A percentile compares a stretch with the other conserved stretches of the same genome.
Evolutionary conservation across 2,797 vertebrate genomes (phyloP).

Genomic region (Neoniphon sammara): DNA sequence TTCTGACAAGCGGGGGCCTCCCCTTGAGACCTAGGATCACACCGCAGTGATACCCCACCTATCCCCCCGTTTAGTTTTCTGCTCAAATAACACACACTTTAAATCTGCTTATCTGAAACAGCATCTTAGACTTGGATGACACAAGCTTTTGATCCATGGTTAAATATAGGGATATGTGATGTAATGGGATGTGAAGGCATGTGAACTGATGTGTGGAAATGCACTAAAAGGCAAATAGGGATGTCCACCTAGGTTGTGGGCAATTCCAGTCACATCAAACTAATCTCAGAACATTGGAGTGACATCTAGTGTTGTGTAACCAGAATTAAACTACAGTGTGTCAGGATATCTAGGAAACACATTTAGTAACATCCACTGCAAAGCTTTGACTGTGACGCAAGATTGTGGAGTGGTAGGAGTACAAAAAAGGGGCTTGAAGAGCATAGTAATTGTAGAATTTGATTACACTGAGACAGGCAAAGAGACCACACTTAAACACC

Average conservation of each 20-base stretch:
- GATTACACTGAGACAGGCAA: conserved; percentile 47
- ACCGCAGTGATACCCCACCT: conserved; percentile 51
- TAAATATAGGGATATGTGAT: conserved; percentile 61
- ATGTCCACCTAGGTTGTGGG: conserved; percentile 64
- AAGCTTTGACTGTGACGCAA: conserved; percentile 59
- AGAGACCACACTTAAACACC: conserved; percentile 39
- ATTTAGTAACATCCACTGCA: conserved; percentile 47
- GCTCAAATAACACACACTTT: conserved; percentile 72
- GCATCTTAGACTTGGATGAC: conserved; percentile 66
- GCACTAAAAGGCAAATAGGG: conserved; percentile 65
- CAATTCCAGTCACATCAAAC: conserved; percentile 70
- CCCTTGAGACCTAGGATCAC: conserved; percentile 78
- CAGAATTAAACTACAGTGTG: conserved; percentile 69
- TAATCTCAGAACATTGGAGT: conserved; percentile 70
- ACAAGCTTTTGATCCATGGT: conserved; percentile 71
- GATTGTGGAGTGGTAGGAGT: conserved; percentile 5
- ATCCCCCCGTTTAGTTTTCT: conserved; percentile 50
- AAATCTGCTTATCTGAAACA: conserved; percentile 76
- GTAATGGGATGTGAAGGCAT: conserved; percentile 67
- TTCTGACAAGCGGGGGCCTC: conserved; percentile 76
- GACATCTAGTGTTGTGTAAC: conserved; percentile 75
- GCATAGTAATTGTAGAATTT: conserved; percentile 48
- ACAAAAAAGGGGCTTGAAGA: conserved; percentile 32
- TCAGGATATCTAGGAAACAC: conserved; percentile 61
- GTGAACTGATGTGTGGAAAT: conserved; percentile 51